phyloP scores from a whole-genome alignment of 30 jellyfish, hydroid and myxozoan species.

The Aurelia sp. region DNA sequence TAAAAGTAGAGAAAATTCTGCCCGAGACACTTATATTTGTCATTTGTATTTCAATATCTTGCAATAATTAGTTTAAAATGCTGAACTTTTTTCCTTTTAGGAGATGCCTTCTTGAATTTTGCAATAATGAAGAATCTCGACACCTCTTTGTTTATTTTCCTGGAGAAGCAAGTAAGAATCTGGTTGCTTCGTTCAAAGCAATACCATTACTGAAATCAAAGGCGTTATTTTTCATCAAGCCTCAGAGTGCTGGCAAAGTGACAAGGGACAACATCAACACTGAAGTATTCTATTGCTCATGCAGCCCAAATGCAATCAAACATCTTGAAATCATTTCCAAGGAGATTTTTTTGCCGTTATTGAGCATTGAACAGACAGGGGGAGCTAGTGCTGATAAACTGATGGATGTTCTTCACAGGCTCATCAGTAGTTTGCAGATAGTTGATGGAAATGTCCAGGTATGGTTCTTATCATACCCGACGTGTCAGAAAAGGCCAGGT shows the following conservation, averaged over 20 bases:
- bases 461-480: not conserved
- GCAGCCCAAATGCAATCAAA: slow-evolving; percentile 39
- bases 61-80: not conserved
- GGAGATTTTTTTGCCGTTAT: slow-evolving; percentile 70
- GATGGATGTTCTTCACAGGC: slow-evolving; percentile 80
- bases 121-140: slow-evolving; percentile 72
- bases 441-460: slow-evolving; percentile 69
- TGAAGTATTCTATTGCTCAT: slow-evolving; percentile 61
- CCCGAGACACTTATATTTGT: too few relatives aligned
- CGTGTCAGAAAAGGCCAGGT: too few relatives aligned
- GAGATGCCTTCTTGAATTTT: slow-evolving; percentile 68
- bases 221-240: slow-evolving; percentile 64
- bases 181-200: slow-evolving; percentile 74
- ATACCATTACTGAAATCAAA: slow-evolving; percentile 41
- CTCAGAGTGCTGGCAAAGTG: slow-evolving; percentile 71
- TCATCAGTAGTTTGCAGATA: slow-evolving; percentile 56
- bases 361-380: slow-evolving; percentile 81
- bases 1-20: too few relatives aligned
- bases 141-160: slow-evolving; percentile 63
- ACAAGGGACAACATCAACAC: slow-evolving; percentile 68
- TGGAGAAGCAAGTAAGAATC: slow-evolving; percentile 48
- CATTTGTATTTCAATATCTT: too few relatives aligned
- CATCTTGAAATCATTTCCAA: slow-evolving; percentile 80
- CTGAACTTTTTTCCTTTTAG: slow-evolving; percentile 26
- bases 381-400: slow-evolving; percentile 77